A percentile compares a stretch with the other conserved stretches of the same genome.
Evolutionary conservation across 2,888 invertebrate genomes (phyloP).

Genomic region (Autographa pulchrina): DNA sequence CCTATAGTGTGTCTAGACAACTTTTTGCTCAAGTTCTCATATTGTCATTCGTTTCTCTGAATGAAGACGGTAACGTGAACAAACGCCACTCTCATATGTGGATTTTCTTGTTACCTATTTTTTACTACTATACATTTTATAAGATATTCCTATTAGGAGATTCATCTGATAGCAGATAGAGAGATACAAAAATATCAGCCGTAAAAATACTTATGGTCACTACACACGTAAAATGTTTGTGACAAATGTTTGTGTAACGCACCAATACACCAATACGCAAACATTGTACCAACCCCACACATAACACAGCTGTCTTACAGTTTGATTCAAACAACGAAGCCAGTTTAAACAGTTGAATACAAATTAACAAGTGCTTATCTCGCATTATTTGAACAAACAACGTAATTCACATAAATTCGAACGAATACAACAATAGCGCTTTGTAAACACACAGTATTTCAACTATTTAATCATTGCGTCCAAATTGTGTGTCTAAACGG

Average conservation of each 20-base stretch:
- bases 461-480: conserved; percentile 72
- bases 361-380: conserved; percentile 5
- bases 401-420: conserved; percentile 21
- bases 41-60: too few species aligned
- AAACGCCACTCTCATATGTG: too few species aligned
- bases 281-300: neutral
- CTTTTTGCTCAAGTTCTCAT: too few species aligned
- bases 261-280: neutral
- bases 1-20: too few species aligned
- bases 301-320: neutral
- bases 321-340: neutral
- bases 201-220: too few species aligned
- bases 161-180: too few species aligned
- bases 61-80: too few species aligned
- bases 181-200: too few species aligned
- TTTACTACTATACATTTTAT: too few species aligned
- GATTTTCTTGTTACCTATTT: too few species aligned
- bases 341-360: neutral
- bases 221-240: too few species aligned
- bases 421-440: conserved; percentile 57
- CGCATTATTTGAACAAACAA: neutral
- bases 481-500: conserved; percentile 63
- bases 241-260: neutral
- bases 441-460: conserved; percentile 62
- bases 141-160: too few species aligned